Evolutionary conservation across 1,140 invertebrate species (phyloP).

Genomic region (Brachionus paranguensis): DNA sequence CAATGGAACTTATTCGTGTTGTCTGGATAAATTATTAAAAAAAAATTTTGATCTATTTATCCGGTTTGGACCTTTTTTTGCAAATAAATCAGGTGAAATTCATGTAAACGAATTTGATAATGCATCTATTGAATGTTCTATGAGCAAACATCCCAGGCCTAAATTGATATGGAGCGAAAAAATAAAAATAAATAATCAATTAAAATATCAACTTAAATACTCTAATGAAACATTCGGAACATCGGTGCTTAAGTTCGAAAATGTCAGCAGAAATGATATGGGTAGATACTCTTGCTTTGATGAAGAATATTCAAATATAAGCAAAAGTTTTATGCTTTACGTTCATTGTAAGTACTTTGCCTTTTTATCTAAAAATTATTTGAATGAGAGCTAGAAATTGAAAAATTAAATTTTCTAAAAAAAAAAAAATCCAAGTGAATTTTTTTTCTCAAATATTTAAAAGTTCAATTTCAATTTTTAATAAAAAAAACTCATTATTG

Average conservation of each 20-base stretch:
- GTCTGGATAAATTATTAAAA: not conserved
- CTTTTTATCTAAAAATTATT: not conserved
- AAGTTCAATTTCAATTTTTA: too few species aligned
- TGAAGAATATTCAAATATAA: not conserved
- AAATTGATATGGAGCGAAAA: not conserved
- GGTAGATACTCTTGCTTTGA: not conserved
- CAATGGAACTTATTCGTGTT: not conserved
- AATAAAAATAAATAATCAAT: not conserved
- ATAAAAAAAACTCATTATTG: too few species aligned
- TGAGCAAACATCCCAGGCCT: not conserved
- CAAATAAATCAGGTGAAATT: not conserved
- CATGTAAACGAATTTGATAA: not conserved
- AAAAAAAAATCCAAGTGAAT: too few species aligned
- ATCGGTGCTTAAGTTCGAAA: not conserved
- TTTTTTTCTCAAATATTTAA: too few species aligned
- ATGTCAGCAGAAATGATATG: not conserved
- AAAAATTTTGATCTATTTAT: not conserved
- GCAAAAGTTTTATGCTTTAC: not conserved
- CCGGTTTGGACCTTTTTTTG: not conserved
- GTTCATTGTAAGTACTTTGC: not conserved
- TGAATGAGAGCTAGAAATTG: too few species aligned
- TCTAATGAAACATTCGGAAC: not conserved
- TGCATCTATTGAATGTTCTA: not conserved
- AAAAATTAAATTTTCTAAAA: too few species aligned
- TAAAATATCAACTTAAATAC: not conserved